Base-by-base conservation (phyloP, 2,113 vertebrate species). In the Bambusicola thoracicus region DNA sequence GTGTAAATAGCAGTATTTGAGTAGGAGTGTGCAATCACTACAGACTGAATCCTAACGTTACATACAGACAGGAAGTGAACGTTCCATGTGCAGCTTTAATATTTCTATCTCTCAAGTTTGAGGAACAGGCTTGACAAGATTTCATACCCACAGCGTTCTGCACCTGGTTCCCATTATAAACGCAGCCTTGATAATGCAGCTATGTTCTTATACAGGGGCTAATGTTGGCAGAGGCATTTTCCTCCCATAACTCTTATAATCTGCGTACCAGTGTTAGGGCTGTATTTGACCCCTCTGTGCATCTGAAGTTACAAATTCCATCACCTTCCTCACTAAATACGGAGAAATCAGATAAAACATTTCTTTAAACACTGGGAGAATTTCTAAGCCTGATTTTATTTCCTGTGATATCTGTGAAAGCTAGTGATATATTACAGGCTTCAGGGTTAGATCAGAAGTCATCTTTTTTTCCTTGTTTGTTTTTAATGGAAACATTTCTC, bases 101-200 rank as follows among this genome's bases (percentile, higher is more conserved):
- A 93, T 81, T 92, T 84, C 84, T 81, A 36, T 85, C 78, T 90
- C 38, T 73, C 53, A 44, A 66, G 38, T n/a, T 55, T 85, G 49
- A 91, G 67, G 46, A 79, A 44, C 32, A 85, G 82, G 22, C 44
- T 38, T 91, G 92, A 89, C 92, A 94, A 59, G 81, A 74, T 82
- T 92, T 93, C 78, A 66, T 80, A 59, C 29, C 75, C 89, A 89
- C 91, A 92, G 79, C 66, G 53, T 73, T 20, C 78, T 87, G 59
- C 92, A 96, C 84, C 94, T 95, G 95, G 92, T 85, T 89, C 75
- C 78, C 72, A 94, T 95, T 93, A 95, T 20, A 30, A 90, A 79
- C 34, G 55, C 77, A 75, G 78, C 53, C 91, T 49, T 46, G 81
- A 91, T 93, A 95, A 90, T 85, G 81, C 87, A 92, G 49, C 87